Evolutionary conservation across 2,797 vertebrate species (phyloP), one percentile per base, ranked within the genome.

Genomic region (Philypnodon macrostomus): DNA sequence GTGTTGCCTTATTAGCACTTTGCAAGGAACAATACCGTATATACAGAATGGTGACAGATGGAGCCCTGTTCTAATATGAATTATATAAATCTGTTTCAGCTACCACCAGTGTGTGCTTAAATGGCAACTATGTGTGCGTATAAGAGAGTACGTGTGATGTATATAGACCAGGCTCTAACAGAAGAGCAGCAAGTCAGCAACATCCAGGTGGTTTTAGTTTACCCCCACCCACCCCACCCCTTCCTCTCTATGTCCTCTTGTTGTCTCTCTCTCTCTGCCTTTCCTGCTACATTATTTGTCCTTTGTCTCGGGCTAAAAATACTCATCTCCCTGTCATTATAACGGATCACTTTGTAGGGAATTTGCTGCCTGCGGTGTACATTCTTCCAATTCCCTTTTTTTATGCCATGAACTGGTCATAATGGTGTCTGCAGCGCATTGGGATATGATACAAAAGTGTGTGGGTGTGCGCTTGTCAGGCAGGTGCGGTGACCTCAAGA

Each of bases 301-400:
- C 77, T 75, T 76, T 79, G 67, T 75, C 76, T 68, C 48, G 9
- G 53, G 81, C 83, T 88, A 88, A 82, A 88, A 88, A 88, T 88
- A 87, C 79, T 65, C 64, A 53, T 76, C 63, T 70, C 58, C 63
- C 82, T 84, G 86, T 83, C 84, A 85, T 77, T 84, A 79, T 85
- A 85, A 86, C 72, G 65, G 76, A 86, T 88, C 70, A 77, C 80
- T 79, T 70, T 53, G 16, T 64, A 82, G 71, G 62, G 81, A 78
- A 81, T 73, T 58, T 61, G 64, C 67, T 63, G 73, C 81, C 73
- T 78, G 70, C 74, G 53, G 63, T 66, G 59, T 73, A 84, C 76
- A 69, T 56, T 42, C 63, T 64, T 80, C 81, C 60, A 77, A 68
- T 59, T 53, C 51, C 56, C 46, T 42, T 13, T 38, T 19, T 11